phyloP scores from a whole-genome alignment of 2,797 vertebrate species.

The Lophius americanus region DNA sequence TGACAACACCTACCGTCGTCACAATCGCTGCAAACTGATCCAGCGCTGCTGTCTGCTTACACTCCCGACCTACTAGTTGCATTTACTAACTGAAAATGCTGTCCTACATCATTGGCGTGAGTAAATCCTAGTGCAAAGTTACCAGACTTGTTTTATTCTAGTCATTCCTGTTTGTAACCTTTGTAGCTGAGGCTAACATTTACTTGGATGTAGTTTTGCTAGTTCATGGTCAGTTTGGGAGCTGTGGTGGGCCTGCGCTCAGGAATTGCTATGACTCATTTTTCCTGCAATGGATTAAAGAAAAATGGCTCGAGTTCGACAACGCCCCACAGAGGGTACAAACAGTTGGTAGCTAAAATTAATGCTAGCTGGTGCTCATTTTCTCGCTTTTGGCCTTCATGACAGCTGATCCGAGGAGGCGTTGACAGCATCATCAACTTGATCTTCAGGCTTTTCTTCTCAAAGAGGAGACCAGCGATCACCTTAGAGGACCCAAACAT shows the following conservation, averaged over 20 bases:
- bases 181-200: background rate
- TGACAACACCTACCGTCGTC: background rate
- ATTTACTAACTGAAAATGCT: slow-evolving; percentile 61
- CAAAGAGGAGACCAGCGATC: slow-evolving; percentile 82
- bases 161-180: too few relatives aligned
- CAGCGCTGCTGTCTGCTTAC: background rate
- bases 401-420: slow-evolving; percentile 74
- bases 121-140: slow-evolving; percentile 30
- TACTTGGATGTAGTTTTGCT: slow-evolving; percentile 14
- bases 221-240: background rate
- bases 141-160: accelerated
- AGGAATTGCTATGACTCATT: slow-evolving; percentile 65
- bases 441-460: slow-evolving; percentile 78
- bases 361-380: slow-evolving; percentile 26
- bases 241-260: slow-evolving; percentile 11
- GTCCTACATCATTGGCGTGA: slow-evolving; percentile 77
- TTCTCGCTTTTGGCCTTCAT: slow-evolving; percentile 4
- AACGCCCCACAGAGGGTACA: slow-evolving; percentile 43
- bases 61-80: background rate
- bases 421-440: slow-evolving; percentile 70
- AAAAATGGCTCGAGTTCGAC: slow-evolving; percentile 9
- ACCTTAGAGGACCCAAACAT: slow-evolving; percentile 90
- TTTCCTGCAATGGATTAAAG: slow-evolving; percentile 35
- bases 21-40: background rate
- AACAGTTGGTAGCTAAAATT: background rate